phyloP scores from a whole-genome alignment of 2,113 vertebrate species.

The Heptranchias perlo region DNA sequence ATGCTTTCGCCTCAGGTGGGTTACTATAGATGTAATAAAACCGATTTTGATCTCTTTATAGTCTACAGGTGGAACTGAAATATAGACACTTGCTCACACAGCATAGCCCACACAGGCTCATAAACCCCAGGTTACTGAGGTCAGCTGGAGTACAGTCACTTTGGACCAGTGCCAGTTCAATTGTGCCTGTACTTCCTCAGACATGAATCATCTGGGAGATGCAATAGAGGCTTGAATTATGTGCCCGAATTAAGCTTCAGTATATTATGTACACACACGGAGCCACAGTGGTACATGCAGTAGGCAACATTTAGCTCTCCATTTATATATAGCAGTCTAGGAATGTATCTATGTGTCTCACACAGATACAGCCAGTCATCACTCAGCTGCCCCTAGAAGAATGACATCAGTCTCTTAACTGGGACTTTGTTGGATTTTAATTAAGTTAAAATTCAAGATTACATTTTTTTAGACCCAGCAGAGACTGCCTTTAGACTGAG shows the following conservation, averaged over 20 bases:
- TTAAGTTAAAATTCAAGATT: neutral
- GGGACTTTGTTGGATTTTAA: neutral
- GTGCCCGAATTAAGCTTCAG: neutral
- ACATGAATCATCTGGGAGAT: constrained; percentile 16
- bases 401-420: neutral
- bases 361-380: neutral
- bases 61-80: neutral
- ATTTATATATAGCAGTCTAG: neutral
- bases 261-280: neutral
- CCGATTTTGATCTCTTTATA: neutral
- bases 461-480: neutral
- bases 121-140: neutral
- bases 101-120: neutral
- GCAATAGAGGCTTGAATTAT: neutral
- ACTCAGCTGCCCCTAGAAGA: neutral
- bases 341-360: neutral
- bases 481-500: neutral
- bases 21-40: neutral
- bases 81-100: neutral
- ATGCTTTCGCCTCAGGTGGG: neutral
- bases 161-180: neutral
- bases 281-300: neutral
- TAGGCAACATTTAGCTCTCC: neutral
- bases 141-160: constrained; percentile 1
- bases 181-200: neutral